These are phyloP conservation scores for Pampusana beccarii DNA, from an alignment of 2,113 vertebrate species.

Conservation along the genomic window DNA sequence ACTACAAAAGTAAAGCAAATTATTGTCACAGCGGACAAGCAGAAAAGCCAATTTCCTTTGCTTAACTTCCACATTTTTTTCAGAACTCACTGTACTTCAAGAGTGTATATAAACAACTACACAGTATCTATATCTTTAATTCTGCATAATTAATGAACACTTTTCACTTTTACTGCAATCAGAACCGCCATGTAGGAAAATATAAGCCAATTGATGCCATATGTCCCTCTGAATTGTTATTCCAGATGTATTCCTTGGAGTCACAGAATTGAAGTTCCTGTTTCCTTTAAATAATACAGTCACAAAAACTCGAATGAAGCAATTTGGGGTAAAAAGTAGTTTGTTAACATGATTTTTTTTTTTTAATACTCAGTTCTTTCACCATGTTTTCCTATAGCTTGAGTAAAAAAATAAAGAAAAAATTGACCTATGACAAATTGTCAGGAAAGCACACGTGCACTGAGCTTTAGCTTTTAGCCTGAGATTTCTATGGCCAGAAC, in stretches of 20 bases:
- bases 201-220: conserved; percentile 69
- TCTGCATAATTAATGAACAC: conserved; percentile 28
- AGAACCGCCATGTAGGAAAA: conserved; percentile 44
- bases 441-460: neutral
- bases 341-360: neutral
- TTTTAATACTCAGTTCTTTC: neutral
- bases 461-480: neutral
- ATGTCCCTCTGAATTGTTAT: conserved; percentile 61
- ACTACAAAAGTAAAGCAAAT: neutral
- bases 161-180: neutral
- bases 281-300: conserved; percentile 55
- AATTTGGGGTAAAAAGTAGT: neutral
- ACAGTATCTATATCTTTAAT: neutral
- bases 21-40: neutral
- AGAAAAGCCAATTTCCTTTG: conserved; percentile 13
- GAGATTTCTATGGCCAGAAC: neutral
- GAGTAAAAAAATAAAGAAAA: neutral
- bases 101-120: fast-evolving
- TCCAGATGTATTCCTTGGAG: conserved; percentile 70
- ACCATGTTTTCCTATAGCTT: neutral
- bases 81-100: neutral
- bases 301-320: neutral
- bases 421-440: neutral
- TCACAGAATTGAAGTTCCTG: conserved; percentile 31
- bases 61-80: neutral